These are phyloP conservation scores for Plecturocebus donacophilus DNA, from an alignment of 2,113 vertebrate species.

Conservation along the genomic window DNA sequence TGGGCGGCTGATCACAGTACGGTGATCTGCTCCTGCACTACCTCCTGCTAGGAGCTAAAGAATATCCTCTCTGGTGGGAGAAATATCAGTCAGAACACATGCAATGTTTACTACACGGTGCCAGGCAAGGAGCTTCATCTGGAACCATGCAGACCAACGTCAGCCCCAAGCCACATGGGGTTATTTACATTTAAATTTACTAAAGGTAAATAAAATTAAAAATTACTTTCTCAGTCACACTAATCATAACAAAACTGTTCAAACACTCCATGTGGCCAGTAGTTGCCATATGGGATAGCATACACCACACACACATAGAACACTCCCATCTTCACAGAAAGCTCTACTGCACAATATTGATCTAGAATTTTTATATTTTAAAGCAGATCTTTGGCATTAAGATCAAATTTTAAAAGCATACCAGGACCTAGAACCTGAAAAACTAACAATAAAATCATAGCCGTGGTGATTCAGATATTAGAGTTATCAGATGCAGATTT, in stretches of 20 bases:
- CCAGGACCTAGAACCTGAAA: not conserved
- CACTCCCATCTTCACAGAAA: not conserved
- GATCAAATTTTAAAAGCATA: not conserved
- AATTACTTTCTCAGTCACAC: not conserved
- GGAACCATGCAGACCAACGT: not conserved
- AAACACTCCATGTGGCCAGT: not conserved
- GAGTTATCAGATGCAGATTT: not conserved
- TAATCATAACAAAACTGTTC: not conserved
- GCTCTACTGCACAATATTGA: not conserved
- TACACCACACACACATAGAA: not conserved
- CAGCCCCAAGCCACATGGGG: not conserved
- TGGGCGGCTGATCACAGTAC: rapidly evolving
- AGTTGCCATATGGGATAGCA: too few species aligned
- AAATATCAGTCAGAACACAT: not conserved
- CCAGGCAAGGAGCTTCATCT: not conserved
- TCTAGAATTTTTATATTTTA: not conserved
- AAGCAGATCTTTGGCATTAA: not conserved
- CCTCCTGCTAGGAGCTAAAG: not conserved
- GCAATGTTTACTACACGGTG: not conserved
- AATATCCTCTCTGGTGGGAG: not conserved
- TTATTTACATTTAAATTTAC: not conserved
- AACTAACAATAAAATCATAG: not conserved
- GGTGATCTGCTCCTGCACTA: not conserved
- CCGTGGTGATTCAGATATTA: not conserved
- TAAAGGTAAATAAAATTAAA: not conserved